Percentiles rank a stretch among this genome's conserved stretches.
phyloP scores from a whole-genome alignment of 2,797 vertebrate genomes.

The Falco novaeseelandiae region DNA sequence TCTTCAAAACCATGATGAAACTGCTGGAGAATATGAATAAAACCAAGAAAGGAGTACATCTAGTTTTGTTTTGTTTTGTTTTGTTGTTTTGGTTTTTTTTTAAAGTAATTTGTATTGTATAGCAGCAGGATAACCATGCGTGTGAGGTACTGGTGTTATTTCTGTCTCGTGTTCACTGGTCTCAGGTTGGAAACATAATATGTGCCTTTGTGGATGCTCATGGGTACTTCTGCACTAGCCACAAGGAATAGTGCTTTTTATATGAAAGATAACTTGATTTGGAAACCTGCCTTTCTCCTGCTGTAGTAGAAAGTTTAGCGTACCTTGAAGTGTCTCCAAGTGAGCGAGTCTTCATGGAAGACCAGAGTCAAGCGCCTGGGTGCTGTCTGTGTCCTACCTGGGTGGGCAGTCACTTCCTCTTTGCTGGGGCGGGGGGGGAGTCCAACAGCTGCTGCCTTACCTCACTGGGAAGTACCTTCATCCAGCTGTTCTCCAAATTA shows the following conservation, averaged over 20 bases:
- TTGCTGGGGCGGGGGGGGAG: background rate
- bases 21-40: background rate
- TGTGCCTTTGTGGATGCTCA: background rate
- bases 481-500: background rate
- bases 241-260: background rate
- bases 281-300: fast-evolving
- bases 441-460: background rate
- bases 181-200: background rate
- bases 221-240: background rate
- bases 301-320: background rate
- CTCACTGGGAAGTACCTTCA: background rate
- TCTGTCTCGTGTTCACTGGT: background rate
- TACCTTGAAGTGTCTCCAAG: background rate
- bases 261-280: background rate
- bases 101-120: background rate
- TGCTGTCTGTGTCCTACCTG: background rate
- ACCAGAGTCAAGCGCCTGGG: fast-evolving
- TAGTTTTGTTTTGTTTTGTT: background rate
- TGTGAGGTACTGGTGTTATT: background rate
- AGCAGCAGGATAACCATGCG: background rate
- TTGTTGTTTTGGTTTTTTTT: background rate
- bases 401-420: fast-evolving
- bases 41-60: fast-evolving
- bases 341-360: background rate
- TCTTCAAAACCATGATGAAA: background rate